Evolutionary conservation across 1,140 invertebrate species (phyloP), one percentile per base, ranked within the genome.

Genomic region (Zaprionus davidi): DNA sequence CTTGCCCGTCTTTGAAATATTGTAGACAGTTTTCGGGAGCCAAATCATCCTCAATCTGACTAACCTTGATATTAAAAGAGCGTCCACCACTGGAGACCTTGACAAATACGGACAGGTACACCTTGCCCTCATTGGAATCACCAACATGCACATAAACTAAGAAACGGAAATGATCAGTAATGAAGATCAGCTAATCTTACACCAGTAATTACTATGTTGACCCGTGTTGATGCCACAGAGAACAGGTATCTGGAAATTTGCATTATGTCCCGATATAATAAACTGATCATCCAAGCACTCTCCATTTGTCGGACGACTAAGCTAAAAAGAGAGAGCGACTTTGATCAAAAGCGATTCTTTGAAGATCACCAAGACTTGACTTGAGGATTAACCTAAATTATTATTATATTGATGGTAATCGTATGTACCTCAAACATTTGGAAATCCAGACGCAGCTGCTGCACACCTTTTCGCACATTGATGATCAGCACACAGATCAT

Each of bases 161-260:
- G 3, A 7, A 9, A 17, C 1, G 0, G n/a, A 9, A 3, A 3
- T 9, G 1, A 6, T 31, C 7, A 28, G 12, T 2, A 15, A 4
- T 13, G 3, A 1, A n/a, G 24, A 4, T 26, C 1, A 38, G 3
- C 5, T 3, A 1, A 20, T 49, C 11, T 0, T 13, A 4, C 9
- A 24, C 6, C 3, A 26, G 3, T 56, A 93, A 93, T 94, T 93
- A 97, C 96, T 92, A 83, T 97, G 96, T 91, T 96, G 96, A 2
- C 96, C 96, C 4, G 94, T 95, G 79, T 97, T 97, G 36, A 95
- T 94, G 26, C 96, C 96, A 91, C 96, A 97, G 20, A 97, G 90
- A 11, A 95, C 93, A 1, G 96, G 96, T 26, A 96, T 93, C 6
- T 94, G 83, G 65, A 94, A 94, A 78, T 96, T 96, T 0, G 93